These are phyloP conservation scores for Limanda limanda DNA, from an alignment of 2,113 vertebrate genomes.

Conservation along the genomic window DNA sequence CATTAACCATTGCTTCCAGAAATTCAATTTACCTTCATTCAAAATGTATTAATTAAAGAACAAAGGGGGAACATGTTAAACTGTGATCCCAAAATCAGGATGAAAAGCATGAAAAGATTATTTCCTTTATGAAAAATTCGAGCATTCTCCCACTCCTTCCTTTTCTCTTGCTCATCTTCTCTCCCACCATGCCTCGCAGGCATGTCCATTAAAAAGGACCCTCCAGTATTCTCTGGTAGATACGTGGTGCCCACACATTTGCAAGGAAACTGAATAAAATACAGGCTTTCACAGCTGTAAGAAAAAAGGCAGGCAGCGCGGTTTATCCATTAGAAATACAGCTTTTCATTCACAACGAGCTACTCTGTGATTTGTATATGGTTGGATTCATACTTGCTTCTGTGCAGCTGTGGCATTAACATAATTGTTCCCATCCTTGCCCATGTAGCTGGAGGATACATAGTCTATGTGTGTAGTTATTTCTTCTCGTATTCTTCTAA, in stretches of 20 bases:
- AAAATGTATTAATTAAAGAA: constrained; percentile 2
- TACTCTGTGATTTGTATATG: neutral
- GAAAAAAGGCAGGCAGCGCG: neutral
- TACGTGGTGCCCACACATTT: neutral
- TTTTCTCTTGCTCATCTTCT: neutral
- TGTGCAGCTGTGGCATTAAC: neutral
- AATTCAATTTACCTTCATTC: neutral
- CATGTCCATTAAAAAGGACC: constrained; percentile 6
- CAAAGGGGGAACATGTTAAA: neutral
- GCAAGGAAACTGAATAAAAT: neutral
- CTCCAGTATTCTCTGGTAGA: neutral
- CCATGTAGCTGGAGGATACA: no score
- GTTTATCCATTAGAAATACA: neutral
- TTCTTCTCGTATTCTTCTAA: neutral
- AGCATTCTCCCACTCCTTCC: neutral
- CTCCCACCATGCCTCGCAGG: neutral
- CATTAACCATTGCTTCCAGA: constrained; percentile 15
- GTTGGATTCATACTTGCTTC: neutral
- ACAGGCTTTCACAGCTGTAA: neutral
- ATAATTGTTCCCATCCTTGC: neutral
- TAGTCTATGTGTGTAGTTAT: neutral
- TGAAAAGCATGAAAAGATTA: neutral
- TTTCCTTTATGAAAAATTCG: neutral
- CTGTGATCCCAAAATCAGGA: neutral
- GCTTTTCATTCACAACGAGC: neutral